Base-by-base conservation (phyloP, 2,113 vertebrate genomes). In the Thomomys bottae region DNA sequence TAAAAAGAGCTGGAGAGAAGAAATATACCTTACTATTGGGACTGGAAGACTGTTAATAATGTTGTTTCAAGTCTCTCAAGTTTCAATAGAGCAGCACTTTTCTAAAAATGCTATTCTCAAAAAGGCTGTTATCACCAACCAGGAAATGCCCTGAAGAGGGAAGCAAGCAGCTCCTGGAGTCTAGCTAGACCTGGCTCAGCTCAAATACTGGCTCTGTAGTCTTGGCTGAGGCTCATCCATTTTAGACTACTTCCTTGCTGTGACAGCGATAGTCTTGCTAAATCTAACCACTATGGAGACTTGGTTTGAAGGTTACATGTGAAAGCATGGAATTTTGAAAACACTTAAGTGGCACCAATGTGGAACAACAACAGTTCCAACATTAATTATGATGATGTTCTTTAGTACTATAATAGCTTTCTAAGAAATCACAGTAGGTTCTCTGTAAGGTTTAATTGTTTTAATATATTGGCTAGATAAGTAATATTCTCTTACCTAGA, bases 51-150 rank as follows among this genome's bases (percentile, higher is more conserved):
- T 83, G 72, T 59, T 0, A 8, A 8, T 54, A 36, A 80, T 14
- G 20, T 1, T 70, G 59, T 40, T 72, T 87, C 80, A 71, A 59
- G 34, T 67, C 77, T 91, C 93, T 94, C 64, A 77, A 54, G 84
- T 96, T 95, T 93, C 93, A 78, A 78, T 73, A 89, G 84, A 82
- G 71, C 84, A 85, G 94, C 78, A 54, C 70, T 94, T 93, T 64
- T 81, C 32, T 54, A 78, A 92, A 68, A 92, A 81, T 34, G 68
- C 68, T 42, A 30, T 64, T 84, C 82, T 91, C 63, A 30, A 57
- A 73, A 89, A 85, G 77, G 49, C 94, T 81, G 63, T 87, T 91
- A 57, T 87, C 90, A 63, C 84, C 76, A 64, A 84, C 68, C 84
- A 94, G 91, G 89, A 87, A 94, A 75, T 11, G 28, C 45, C 24